Percentiles rank a stretch among this genome's conserved stretches.
Conservation (phyloP, 2,113 vertebrate genomes). For the Pundamilia nyererei region DNA sequence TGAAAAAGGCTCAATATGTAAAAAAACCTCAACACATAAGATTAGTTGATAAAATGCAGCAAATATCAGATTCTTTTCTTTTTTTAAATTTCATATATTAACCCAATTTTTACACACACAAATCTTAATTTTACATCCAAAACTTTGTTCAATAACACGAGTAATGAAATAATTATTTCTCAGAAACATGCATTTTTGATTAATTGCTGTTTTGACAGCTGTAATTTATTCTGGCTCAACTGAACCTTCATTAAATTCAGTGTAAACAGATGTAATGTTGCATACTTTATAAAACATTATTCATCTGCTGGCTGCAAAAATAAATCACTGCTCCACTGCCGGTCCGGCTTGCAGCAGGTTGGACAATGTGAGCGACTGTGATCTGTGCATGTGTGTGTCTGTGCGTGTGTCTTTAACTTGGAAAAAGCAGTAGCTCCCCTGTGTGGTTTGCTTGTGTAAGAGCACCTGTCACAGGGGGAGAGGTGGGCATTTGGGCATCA, state of each 20-base stretch:
- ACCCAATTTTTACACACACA: not conserved
- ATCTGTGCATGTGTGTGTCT: not conserved
- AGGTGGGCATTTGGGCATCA: slow-evolving; percentile 38
- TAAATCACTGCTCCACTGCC: not conserved
- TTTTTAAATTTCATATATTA: not conserved
- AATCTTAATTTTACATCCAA: not conserved
- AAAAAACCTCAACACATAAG: fast-evolving
- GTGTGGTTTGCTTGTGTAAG: slow-evolving; percentile 76
- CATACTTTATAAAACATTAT: not conserved
- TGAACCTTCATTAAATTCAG: not conserved
- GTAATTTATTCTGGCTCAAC: not conserved
- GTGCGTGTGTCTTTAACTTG: slow-evolving; percentile 27
- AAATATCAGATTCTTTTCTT: not conserved
- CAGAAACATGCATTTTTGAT: not conserved
- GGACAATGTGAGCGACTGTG: not conserved
- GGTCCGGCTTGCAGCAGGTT: slow-evolving; percentile 8
- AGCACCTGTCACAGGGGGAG: slow-evolving; percentile 46
- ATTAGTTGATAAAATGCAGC: not conserved
- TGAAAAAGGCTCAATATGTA: not conserved
- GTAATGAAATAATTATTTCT: not conserved
- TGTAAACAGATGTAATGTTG: not conserved
- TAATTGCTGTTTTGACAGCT: not conserved
- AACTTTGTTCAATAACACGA: not conserved
- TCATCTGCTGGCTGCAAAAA: not conserved
- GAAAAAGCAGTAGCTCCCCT: slow-evolving; percentile 84